These are phyloP conservation scores for Leptopilina drosophilae DNA, from an alignment of 2,888 invertebrate genomes.

Conservation along the genomic window DNA sequence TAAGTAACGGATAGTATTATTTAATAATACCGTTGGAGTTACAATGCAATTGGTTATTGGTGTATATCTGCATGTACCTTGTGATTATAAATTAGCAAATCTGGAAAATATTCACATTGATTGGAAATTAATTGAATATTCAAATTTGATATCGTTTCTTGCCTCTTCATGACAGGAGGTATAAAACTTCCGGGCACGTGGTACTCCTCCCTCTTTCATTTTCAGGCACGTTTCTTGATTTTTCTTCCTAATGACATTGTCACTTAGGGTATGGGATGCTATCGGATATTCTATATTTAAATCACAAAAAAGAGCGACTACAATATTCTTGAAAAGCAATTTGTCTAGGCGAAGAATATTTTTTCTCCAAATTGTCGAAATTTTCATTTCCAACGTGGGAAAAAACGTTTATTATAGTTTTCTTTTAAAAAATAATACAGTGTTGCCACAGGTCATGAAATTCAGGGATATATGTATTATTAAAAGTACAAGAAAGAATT, in stretches of 20 bases:
- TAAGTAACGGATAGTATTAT: not conserved
- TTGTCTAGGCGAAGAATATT: too few species aligned
- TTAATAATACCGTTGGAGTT: not conserved
- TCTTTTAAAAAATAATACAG: too few species aligned
- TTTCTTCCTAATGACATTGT: conserved; percentile 24
- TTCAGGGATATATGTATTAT: too few species aligned
- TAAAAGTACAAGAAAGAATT: too few species aligned
- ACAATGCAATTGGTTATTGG: too few species aligned
- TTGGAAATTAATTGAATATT: not conserved
- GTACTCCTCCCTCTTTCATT: conserved; percentile 23
- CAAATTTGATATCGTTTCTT: not conserved
- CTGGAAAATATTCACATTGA: not conserved
- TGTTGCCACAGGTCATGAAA: too few species aligned
- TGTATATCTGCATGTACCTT: too few species aligned
- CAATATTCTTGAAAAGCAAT: not conserved
- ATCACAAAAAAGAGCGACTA: not conserved
- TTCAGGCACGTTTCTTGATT: conserved; percentile 26
- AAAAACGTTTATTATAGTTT: too few species aligned
- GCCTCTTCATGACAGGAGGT: not conserved
- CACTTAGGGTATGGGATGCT: not conserved
- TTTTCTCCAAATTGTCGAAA: too few species aligned
- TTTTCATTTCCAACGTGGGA: too few species aligned
- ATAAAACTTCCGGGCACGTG: conserved; percentile 24
- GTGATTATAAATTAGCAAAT: too few species aligned
- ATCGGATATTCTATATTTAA: not conserved